phyloP scores from a whole-genome alignment of 2,113 vertebrate genomes.

The Pipra filicauda region DNA sequence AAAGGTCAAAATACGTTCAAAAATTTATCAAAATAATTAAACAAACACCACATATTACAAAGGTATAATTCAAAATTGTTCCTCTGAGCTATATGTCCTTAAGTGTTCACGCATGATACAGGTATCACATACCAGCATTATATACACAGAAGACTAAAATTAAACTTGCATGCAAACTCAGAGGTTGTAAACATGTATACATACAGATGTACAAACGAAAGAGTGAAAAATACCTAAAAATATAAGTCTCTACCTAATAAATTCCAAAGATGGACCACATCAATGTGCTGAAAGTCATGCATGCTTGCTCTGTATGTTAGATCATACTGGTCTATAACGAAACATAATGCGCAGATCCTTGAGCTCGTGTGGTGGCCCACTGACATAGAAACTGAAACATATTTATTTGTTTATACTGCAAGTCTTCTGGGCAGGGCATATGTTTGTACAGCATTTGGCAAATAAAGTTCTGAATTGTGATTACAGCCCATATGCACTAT shows the following conservation, averaged over 20 bases:
- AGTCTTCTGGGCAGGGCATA: background rate
- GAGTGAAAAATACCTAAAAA: background rate
- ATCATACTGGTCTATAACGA: background rate
- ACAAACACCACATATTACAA: background rate
- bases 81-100: background rate
- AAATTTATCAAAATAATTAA: background rate
- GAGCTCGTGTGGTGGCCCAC: background rate
- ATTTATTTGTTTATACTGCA: constrained; percentile 23
- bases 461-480: constrained; percentile 1
- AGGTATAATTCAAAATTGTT: background rate
- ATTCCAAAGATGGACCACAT: background rate
- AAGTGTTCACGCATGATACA: background rate
- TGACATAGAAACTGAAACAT: background rate
- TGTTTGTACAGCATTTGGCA: background rate
- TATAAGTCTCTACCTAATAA: background rate
- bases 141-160: background rate
- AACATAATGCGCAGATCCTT: background rate
- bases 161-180: background rate
- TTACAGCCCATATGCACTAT: background rate
- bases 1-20: background rate
- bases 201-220: background rate
- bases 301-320: background rate
- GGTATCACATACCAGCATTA: background rate
- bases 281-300: background rate
- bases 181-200: background rate